Evolutionary conservation across 1,140 invertebrate species (phyloP), one percentile per base, ranked within the genome.

Genomic region (Caenorhabditis remanei): DNA sequence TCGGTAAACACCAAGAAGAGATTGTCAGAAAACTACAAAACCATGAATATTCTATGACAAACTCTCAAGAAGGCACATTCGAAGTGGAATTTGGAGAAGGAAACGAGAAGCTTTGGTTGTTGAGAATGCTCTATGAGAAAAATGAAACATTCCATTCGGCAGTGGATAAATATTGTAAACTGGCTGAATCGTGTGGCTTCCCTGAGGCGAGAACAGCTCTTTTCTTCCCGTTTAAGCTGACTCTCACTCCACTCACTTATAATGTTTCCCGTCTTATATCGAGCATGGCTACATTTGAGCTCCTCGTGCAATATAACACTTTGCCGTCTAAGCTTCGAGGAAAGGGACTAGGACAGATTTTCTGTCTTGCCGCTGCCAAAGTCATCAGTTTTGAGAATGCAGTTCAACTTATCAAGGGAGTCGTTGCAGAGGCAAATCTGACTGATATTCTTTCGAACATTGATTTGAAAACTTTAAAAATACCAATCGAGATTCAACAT

Each of bases 1-100:
- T 85, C 21, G 87, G 85, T 21, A 71, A 85, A 41, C 83, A 88
- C 32, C 84, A 53, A 9, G 83, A 75, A 41, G 87, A 85, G 43
- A 71, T 85, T 65, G 55, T 82, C 50, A 85, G 67, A 79, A 88
- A 85, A n/a, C 63, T 85, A 9, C 50, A 46, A 58, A 53, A 58
- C n/a, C 46, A 32, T 1, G 85, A 75, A 43, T 75, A 40, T 24
- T 53, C 71, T 0, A 9, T 79, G 7, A 79, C 46, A 56, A 53
- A 24, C 13, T 50, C 46, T 21, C 63, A 79, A 50, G 85, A 79
- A 75, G 50, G 24, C 40, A 65, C 16, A 5, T 50, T 85, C 85
- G 67, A 55, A 65, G 63, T 65, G 41, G 50, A 85, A n/a, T 85
- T 85, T 16, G 85, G 85, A 53, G 48, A 85, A 32, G 85, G 85